A percentile compares a stretch with the other conserved stretches of the same genome.
Evolutionary conservation across 2,113 vertebrate genomes (phyloP).

Genomic region (Passer montanus): DNA sequence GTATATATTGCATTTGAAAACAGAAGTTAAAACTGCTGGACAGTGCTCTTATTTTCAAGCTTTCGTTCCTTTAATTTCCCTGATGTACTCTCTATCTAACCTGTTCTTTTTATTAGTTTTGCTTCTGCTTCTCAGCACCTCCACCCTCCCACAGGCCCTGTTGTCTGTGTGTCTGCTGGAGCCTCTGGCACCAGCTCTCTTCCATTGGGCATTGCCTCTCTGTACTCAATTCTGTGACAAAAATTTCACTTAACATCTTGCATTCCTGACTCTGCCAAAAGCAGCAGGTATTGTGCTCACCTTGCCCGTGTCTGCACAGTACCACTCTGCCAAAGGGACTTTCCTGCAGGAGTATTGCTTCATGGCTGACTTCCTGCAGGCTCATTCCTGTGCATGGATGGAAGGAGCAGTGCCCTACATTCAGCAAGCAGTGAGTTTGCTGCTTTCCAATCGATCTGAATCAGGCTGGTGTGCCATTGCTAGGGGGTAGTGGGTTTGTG

Average conservation of each 20-base stretch:
- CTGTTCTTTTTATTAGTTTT: not conserved
- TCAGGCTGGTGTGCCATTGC: not conserved
- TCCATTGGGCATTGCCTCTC: accelerated
- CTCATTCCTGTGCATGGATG: accelerated
- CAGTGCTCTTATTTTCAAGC: not conserved
- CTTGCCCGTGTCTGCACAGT: accelerated
- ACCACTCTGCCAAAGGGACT: not conserved
- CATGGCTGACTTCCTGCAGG: accelerated
- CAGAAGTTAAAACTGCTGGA: not conserved
- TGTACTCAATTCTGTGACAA: not conserved
- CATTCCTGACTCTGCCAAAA: not conserved
- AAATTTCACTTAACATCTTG: not conserved
- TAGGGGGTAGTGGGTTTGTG: not conserved
- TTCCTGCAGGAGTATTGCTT: not conserved
- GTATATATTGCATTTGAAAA: not conserved
- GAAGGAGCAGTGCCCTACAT: not conserved
- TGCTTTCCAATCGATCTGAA: not conserved
- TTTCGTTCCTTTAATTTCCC: not conserved
- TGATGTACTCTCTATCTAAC: not conserved
- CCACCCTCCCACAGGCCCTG: not conserved
- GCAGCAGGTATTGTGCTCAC: not conserved
- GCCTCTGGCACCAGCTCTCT: not conserved
- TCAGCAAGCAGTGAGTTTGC: not conserved
- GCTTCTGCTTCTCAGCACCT: not conserved
- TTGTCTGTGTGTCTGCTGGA: accelerated